Evolutionary conservation across 2,113 vertebrate genomes (phyloP).

Genomic region (Zapornia atra): DNA sequence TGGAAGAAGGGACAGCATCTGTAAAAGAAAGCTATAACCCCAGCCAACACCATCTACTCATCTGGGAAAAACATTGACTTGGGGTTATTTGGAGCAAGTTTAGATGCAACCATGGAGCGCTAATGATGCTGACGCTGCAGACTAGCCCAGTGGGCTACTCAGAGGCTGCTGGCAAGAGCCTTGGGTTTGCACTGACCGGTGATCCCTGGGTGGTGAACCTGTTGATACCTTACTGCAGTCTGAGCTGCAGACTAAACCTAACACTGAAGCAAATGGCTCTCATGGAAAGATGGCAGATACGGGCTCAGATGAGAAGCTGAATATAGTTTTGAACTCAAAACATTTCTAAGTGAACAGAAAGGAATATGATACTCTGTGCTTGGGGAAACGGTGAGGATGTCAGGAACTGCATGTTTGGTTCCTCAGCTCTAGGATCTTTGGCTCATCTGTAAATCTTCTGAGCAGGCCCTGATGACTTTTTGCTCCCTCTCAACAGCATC

Average conservation of each 20-base stretch:
- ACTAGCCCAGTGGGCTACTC: neutral
- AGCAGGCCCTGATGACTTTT: neutral
- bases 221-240: neutral
- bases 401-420: neutral
- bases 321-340: neutral
- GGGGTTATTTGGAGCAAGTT: neutral
- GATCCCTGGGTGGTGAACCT: neutral
- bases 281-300: neutral
- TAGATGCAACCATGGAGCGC: neutral
- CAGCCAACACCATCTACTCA: neutral
- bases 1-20: neutral
- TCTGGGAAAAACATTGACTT: neutral
- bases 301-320: neutral
- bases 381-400: neutral
- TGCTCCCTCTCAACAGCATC: neutral
- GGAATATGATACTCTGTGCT: accelerated
- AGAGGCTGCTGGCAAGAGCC: neutral
- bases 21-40: neutral
- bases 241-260: neutral
- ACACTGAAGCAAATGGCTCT: neutral
- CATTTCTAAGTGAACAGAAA: neutral
- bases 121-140: neutral
- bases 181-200: neutral
- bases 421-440: neutral
- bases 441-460: neutral